Conservation (phyloP, 2,113 vertebrate genomes). For the Platichthys stellatus region DNA sequence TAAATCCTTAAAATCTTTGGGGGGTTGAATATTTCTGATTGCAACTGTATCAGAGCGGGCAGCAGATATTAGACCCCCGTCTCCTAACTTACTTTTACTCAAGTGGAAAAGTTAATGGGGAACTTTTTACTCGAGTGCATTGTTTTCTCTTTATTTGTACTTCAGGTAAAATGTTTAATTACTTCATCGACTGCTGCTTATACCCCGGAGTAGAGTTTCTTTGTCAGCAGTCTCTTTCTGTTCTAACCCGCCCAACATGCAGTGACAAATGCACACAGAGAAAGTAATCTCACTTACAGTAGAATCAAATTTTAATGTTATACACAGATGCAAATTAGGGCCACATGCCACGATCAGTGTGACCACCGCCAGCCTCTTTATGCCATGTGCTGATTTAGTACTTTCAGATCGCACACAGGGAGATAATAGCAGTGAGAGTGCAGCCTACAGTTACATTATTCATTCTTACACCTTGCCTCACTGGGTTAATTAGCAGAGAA, state of each 20-base stretch:
- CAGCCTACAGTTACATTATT: constrained; percentile 41
- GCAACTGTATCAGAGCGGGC: no score
- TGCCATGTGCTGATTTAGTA: constrained; percentile 33
- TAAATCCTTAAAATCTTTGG: no score
- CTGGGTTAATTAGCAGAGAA: constrained; percentile 54
- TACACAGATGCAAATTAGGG: constrained; percentile 9
- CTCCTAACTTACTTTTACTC: no score
- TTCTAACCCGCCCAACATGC: not conserved
- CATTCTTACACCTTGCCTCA: constrained; percentile 35
- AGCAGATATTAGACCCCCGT: no score
- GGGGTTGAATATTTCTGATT: no score
- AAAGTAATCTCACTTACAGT: constrained; percentile 8
- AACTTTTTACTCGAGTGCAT: no score
- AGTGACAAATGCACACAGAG: not conserved
- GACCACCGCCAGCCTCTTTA: not conserved
- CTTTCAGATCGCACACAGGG: constrained; percentile 2
- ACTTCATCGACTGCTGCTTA: no score
- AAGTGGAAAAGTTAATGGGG: no score
- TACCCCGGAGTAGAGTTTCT: not conserved
- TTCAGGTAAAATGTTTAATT: no score
- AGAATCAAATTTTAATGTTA: constrained; percentile 25
- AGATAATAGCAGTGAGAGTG: constrained; percentile 29
- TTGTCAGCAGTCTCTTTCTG: not conserved
- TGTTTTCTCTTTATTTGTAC: no score
- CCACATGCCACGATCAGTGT: not conserved